Evolutionary conservation across 2,888 invertebrate species (phyloP).

Genomic region (Acronicta psi): DNA sequence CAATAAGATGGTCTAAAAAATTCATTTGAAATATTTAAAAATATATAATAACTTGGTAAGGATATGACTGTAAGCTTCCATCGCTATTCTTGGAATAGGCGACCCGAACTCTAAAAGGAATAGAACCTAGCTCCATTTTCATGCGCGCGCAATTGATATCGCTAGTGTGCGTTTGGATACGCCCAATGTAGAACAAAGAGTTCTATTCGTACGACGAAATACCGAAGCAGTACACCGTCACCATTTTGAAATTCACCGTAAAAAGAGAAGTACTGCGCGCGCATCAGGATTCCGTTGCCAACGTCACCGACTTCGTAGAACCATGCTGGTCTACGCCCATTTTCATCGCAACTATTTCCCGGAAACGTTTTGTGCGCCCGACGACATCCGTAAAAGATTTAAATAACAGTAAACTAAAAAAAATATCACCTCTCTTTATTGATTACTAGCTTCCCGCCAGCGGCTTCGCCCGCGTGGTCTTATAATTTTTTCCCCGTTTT

Average conservation of each 20-base stretch:
- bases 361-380: constrained; percentile 9
- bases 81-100: too few species aligned
- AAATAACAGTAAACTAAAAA: background rate
- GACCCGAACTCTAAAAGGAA: too few species aligned
- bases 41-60: too few species aligned
- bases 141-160: too few species aligned
- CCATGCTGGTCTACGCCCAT: constrained; percentile 6
- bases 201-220: too few species aligned
- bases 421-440: background rate
- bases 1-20: too few species aligned
- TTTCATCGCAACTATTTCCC: constrained; percentile 32
- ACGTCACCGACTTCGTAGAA: background rate
- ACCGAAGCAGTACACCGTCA: background rate
- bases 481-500: too few species aligned
- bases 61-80: too few species aligned
- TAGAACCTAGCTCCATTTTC: too few species aligned
- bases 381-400: background rate
- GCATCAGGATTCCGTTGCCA: background rate
- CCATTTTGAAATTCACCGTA: background rate
- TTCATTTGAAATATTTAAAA: too few species aligned
- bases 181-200: background rate
- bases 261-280: background rate
- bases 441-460: too few species aligned
- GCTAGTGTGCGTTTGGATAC: background rate
- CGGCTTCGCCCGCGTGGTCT: too few species aligned